Conservation (phyloP, 2,113 vertebrate genomes). For the Pimephales promelas region DNA sequence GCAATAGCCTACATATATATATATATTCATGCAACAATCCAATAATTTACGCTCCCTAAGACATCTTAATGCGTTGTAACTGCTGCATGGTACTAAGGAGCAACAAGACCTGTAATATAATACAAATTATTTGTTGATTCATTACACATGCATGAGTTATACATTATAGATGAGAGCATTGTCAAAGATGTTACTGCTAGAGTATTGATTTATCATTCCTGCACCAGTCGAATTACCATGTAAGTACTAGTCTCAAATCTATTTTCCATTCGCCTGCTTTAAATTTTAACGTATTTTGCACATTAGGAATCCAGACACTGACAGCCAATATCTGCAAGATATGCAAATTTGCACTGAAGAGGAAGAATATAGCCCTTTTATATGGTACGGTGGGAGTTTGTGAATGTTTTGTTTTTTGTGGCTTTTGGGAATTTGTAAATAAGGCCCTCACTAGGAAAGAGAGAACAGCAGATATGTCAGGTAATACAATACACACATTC, state of each 20-base stretch:
- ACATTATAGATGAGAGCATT: conserved; percentile 34
- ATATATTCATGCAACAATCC: background rate
- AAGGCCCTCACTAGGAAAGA: background rate
- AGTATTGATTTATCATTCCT: conserved; percentile 32
- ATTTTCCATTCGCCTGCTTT: conserved; percentile 16
- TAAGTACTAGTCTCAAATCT: conserved; percentile 39
- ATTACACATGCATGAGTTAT: conserved; percentile 33
- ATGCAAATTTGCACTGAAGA: conserved; percentile 24
- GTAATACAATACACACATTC: conserved; percentile 24
- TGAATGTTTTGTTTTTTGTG: conserved; percentile 30
- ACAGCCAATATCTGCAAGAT: conserved; percentile 21
- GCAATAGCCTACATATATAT: background rate
- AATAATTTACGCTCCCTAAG: background rate
- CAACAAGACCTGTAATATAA: conserved; percentile 28
- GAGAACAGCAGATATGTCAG: background rate
- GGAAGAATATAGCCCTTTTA: conserved; percentile 34
- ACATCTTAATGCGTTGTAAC: conserved; percentile 37
- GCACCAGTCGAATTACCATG: conserved; percentile 20
- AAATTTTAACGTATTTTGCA: conserved; percentile 36
- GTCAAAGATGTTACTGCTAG: conserved; percentile 29
- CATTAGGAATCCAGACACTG: conserved; percentile 33
- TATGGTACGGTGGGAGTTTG: conserved; percentile 4
- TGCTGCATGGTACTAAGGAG: background rate
- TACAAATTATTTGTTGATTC: conserved; percentile 45
- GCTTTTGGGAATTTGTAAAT: conserved; percentile 27